Conservation (phyloP, 2,797 vertebrate genomes). For the Phrynocephalus forsythii region DNA sequence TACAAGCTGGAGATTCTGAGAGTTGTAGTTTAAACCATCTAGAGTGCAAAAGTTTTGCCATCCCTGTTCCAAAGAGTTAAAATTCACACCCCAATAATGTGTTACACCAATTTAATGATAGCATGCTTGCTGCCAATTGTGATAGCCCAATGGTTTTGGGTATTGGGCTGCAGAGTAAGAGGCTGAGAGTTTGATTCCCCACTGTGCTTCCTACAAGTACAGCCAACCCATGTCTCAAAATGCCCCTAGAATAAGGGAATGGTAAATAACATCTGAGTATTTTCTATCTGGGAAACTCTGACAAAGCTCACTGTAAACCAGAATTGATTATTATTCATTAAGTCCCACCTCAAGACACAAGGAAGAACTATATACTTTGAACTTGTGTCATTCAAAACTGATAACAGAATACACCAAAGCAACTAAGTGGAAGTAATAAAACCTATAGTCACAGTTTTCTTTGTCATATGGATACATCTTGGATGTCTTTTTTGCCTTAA, state of each 20-base stretch:
- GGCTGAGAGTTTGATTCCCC: no score
- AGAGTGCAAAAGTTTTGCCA: no score
- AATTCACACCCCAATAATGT: not conserved
- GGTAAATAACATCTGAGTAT: no score
- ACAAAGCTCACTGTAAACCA: no score
- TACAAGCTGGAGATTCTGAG: no score
- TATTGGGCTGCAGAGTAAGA: no score
- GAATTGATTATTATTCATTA: conserved; percentile 15
- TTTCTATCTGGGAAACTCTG: no score
- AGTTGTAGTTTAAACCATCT: no score
- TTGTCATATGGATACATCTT: conserved; percentile 20
- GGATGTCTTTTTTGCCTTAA: conserved; percentile 17
- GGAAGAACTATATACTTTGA: not conserved
- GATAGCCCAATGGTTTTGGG: no score
- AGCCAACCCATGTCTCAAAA: no score
- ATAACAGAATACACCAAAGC: conserved; percentile 13
- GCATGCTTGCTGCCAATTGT: not conserved
- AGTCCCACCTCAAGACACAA: not conserved
- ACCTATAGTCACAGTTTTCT: conserved; percentile 38
- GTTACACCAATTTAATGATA: not conserved
- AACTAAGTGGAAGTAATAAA: conserved; percentile 43
- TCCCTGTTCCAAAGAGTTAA: not conserved
- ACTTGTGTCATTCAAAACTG: not conserved
- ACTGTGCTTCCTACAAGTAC: no score
- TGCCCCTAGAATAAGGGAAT: no score